Base-by-base conservation (phyloP, 2,888 invertebrate genomes). In the Chymomyza caudatula region DNA sequence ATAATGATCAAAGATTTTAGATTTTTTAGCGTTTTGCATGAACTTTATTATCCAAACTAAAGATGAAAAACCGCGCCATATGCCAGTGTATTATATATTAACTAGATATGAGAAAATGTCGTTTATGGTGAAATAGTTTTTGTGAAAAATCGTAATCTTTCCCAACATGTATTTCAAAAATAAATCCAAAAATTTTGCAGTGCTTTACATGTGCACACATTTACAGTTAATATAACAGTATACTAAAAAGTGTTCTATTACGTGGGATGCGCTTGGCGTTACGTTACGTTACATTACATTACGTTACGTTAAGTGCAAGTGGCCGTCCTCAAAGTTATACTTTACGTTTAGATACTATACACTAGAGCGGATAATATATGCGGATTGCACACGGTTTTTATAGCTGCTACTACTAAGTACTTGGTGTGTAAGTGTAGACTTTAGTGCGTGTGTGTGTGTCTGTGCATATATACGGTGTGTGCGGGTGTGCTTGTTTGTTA, bases 11-110 rank as follows among this genome's bases (percentile, higher is more conserved):
- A 43, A n/a, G n/a, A n/a, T n/a, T n/a, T n/a, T 69, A 43, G 56
- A 13, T 20, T 29, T 37, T 49, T 51, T 63, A 67, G 71, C 62
- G 73, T 67, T 84, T 84, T 79, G 80, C 80, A 80, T 80, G 80
- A 80, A 73, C 80, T 80, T 80, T 77, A n/a, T 55, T 55, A n/a
- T 54, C 54, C 61, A 51, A 60, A 37, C 69, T 67, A 73, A 51
- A 55, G 29, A 60, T 73, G 63, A 65, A 57, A 43, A 57, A 43
- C 57, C 57, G 57, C 44, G 17, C 44, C 17, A 47, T 47, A 47
- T 47, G 44, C 44, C 3, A 43, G 2, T 1, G 15, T 13, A 43
- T 43, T n/a, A 43, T n/a, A 43, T 4, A 43, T 13, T 15, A 37
- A 37, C 29, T 37, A 37, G 11, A 55, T 55, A 20, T 47, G 43